Evolutionary conservation across 2,113 vertebrate genomes (phyloP).

Genomic region (Willisornis vidua): DNA sequence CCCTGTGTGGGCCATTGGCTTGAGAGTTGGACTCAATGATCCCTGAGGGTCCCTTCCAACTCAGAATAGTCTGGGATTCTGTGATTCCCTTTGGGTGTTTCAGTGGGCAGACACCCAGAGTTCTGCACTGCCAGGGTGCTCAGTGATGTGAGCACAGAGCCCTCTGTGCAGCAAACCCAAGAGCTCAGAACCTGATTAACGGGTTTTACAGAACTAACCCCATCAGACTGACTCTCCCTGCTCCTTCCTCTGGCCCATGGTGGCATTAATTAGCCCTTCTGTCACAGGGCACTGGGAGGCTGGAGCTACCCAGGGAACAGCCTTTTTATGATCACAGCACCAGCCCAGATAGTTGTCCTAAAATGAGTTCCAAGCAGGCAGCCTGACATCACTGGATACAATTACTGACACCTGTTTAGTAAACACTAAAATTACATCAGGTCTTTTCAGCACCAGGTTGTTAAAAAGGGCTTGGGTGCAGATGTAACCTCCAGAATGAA

Average conservation of each 20-base stretch:
- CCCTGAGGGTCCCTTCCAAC: no score
- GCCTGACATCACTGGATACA: not conserved
- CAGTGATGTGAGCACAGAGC: rapidly evolving
- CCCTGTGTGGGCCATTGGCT: no score
- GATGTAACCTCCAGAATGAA: slow-evolving; percentile 34
- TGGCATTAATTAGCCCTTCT: not conserved
- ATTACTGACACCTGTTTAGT: slow-evolving; percentile 50
- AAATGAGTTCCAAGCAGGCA: not conserved
- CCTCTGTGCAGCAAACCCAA: not conserved
- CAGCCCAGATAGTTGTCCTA: not conserved
- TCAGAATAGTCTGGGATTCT: no score
- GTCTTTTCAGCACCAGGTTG: slow-evolving; percentile 49
- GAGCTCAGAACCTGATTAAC: not conserved
- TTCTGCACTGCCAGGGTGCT: rapidly evolving
- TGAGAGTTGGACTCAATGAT: no score
- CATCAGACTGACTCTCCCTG: no score
- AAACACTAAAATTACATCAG: slow-evolving; percentile 31
- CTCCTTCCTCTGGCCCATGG: not conserved
- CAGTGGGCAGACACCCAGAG: not conserved
- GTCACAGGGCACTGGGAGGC: not conserved
- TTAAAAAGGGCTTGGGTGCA: slow-evolving; percentile 1
- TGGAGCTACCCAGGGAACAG: not conserved
- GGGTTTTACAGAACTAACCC: not conserved
- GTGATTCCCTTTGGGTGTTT: rapidly evolving
- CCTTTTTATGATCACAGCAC: not conserved